Percentiles rank a stretch among this genome's conserved stretches.
Conservation (phyloP, 1,140 invertebrate genomes). For the Agrilus planipennis region DNA sequence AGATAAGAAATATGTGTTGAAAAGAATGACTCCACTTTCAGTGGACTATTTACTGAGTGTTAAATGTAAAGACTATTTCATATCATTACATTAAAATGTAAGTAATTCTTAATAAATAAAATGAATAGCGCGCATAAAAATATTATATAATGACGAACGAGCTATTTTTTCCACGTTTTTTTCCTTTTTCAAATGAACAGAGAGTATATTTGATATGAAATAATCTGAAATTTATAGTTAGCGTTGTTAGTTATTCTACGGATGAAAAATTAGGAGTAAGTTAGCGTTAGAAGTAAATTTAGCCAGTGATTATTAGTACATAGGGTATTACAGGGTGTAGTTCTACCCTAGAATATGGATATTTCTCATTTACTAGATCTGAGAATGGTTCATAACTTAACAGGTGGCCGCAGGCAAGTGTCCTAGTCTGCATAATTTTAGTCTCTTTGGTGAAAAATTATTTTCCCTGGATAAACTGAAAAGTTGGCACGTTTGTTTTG, state of each 20-base stretch:
- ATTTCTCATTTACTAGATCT: slow-evolving; percentile 14
- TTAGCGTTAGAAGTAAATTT: slow-evolving; percentile 14
- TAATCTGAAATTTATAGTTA: slow-evolving; percentile 24
- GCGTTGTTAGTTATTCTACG: slow-evolving; percentile 29
- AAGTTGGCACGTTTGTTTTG: neutral
- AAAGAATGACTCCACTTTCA: no score
- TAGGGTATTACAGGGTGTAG: slow-evolving; percentile 36
- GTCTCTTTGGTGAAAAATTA: neutral
- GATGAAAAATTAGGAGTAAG: slow-evolving; percentile 17
- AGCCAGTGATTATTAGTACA: slow-evolving; percentile 30
- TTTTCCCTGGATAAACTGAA: no score
- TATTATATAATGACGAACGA: neutral
- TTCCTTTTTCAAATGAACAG: neutral
- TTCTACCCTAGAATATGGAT: slow-evolving; percentile 33
- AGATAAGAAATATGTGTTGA: no score
- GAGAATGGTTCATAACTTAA: slow-evolving; percentile 6
- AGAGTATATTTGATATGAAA: slow-evolving; percentile 2
- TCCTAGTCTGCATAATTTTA: neutral
- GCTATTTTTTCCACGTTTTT: neutral
- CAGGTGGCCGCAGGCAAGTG: neutral
- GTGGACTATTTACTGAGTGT: neutral
- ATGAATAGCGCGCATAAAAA: no score
- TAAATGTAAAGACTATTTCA: slow-evolving; percentile 5
- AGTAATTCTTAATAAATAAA: no score
- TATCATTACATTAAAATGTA: slow-evolving; percentile 2